Evolutionary conservation across 2,888 invertebrate species (phyloP), one percentile per base, ranked within the genome.

Genomic region (Apocheima hispidaria): DNA sequence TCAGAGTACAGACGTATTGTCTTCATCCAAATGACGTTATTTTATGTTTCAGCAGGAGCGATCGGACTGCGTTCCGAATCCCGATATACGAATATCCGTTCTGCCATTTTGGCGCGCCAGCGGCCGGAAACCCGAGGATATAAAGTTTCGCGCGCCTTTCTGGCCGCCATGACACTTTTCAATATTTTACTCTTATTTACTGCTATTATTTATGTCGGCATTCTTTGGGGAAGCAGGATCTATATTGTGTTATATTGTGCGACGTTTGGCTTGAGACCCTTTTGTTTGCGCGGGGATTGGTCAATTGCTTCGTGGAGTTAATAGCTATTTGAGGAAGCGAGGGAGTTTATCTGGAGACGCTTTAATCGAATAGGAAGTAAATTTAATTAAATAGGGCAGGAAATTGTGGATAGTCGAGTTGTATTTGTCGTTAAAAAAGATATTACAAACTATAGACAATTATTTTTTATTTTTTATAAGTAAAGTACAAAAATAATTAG

Each of bases 161-260:
- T 88, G 77, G 83, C 83, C 86, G 84, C 87, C 84, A 83, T 89
- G 92, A 92, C 92, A 90, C 78, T 92, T 91, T 90, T 86, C 92
- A 88, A 92, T 92, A 92, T 92, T 91, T 92, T 88, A 90, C 88
- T 87, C 87, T 92, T 92, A 92, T 92, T 92, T 92, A 92, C 88
- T 82, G 90, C 84, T 76, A 87, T 92, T 92, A 92, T 92, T 91
- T 92, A 90, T 92, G 88, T 84, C 79, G 71, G 80, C 79, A 87
- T 91, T 90, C 89, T 89, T 90, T 63, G 70, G 72, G 83, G 81
- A 84, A 85, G 81, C 83, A 76, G 75, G 77, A 81, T 77, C 81
- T 83, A 81, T 84, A 81, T 83, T 82, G 78, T 78, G 71, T 72
- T 83, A 81, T 83, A 81, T 82, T 82, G 78, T 78, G 72, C 73